Percentiles rank a stretch among this genome's conserved stretches.
Evolutionary conservation across 2,888 invertebrate genomes (phyloP).

Genomic region (Orthonevra nobilis): DNA sequence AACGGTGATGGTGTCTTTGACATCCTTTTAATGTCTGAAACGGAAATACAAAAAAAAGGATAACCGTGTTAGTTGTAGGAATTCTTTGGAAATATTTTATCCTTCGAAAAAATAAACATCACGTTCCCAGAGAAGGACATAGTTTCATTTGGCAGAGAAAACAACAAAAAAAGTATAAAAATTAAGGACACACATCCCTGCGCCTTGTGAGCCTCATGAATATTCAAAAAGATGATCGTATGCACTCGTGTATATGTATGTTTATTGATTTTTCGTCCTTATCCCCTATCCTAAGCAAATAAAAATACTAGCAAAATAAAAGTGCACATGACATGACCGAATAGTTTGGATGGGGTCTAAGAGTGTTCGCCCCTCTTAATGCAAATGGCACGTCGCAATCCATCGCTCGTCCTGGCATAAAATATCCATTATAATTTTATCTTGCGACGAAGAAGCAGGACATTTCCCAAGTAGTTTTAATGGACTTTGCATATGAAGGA

Average conservation of each 20-base stretch:
- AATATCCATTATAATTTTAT: constrained; percentile 78
- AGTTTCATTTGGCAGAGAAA: constrained; percentile 4
- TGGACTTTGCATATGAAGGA: constrained; percentile 69
- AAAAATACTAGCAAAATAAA: constrained; percentile 36
- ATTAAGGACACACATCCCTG: too few relatives aligned
- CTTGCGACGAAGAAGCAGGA: constrained; percentile 10
- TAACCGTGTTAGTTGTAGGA: constrained; percentile 46
- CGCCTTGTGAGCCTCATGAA: constrained; percentile 60
- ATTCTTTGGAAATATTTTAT: constrained; percentile 17
- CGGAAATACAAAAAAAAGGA: constrained; percentile 52
- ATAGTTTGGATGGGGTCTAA: too few relatives aligned
- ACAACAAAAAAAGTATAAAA: too few relatives aligned
- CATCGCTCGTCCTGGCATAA: constrained; percentile 73
- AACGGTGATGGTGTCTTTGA: constrained; percentile 79
- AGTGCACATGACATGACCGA: constrained; percentile 14
- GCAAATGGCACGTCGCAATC: constrained; percentile 76
- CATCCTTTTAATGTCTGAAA: constrained; percentile 79
- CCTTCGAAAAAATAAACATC: constrained; percentile 64
- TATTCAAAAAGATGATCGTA: constrained; percentile 61
- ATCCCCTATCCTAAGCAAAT: constrained; percentile 67
- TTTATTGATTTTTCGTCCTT: constrained; percentile 61
- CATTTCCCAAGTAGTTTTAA: constrained; percentile 72
- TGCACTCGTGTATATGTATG: constrained; percentile 36
- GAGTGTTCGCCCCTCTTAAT: constrained; percentile 40
- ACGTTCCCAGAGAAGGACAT: constrained; percentile 41